phyloP scores from a whole-genome alignment of 1,140 invertebrate genomes.

The Stenopsyche tienmushanensis region DNA sequence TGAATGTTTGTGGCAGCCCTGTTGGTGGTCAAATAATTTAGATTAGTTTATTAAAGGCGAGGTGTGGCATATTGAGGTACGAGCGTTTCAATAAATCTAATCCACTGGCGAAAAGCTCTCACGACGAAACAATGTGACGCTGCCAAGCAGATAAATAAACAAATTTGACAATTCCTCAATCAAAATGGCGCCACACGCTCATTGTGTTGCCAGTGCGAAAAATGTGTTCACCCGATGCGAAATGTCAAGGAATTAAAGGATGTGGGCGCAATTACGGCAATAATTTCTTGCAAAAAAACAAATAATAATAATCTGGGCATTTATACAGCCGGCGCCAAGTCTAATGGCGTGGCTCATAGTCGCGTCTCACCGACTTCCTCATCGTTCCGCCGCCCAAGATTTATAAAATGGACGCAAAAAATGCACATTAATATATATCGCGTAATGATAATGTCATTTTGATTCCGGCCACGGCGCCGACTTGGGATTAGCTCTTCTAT shows the following conservation, averaged over 20 bases:
- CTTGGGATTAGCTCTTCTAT: no score
- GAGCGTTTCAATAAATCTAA: no score
- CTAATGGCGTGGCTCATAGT: constrained; percentile 8
- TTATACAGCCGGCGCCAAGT: constrained; percentile 8
- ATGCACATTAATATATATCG: not conserved
- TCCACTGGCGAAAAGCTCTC: no score
- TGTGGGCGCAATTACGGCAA: constrained; percentile 21
- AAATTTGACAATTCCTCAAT: not conserved
- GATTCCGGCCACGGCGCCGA: not conserved
- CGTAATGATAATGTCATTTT: constrained; percentile 6
- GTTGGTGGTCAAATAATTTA: no score
- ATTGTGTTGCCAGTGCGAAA: constrained; percentile 5
- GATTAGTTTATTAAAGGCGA: no score
- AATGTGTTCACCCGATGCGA: constrained; percentile 10
- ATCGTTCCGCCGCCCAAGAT: not conserved
- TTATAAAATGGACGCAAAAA: not conserved
- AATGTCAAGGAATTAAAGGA: constrained; percentile 19
- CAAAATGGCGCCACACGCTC: not conserved
- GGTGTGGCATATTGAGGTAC: no score
- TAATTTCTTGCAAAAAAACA: not conserved
- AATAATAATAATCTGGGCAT: not conserved
- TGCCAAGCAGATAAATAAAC: no score
- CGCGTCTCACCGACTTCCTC: not conserved
- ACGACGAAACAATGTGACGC: no score
- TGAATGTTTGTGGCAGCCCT: no score